Evolutionary conservation across 2,888 invertebrate species (phyloP).

Genomic region (Dinocampus coccinellae): DNA sequence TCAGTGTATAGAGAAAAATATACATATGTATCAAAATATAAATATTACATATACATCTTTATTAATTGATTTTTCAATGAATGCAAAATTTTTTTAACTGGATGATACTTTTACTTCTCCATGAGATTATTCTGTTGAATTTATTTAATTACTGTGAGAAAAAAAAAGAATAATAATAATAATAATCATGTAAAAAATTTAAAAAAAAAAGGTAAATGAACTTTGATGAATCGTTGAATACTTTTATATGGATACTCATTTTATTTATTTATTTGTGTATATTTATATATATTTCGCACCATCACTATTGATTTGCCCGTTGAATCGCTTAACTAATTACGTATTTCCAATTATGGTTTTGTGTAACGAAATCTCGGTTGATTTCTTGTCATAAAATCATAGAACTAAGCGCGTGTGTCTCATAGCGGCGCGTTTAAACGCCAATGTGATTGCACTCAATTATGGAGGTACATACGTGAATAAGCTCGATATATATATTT

Average conservation of each 20-base stretch:
- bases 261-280: background rate
- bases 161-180: too few species aligned
- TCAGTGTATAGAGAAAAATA: background rate
- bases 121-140: too few species aligned
- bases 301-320: slow-evolving; percentile 39
- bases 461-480: slow-evolving; percentile 12
- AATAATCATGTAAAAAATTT: too few species aligned
- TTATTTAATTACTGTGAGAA: background rate
- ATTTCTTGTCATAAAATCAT: slow-evolving; percentile 24
- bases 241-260: background rate
- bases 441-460: slow-evolving; percentile 31
- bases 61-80: background rate
- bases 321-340: slow-evolving; percentile 45
- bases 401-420: slow-evolving; percentile 18
- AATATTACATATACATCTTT: too few species aligned
- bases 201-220: background rate
- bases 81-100: background rate
- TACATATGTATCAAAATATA: too few species aligned
- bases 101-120: background rate
- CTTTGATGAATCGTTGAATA: too few species aligned
- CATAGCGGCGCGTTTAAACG: slow-evolving; percentile 25
- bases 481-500: slow-evolving; percentile 4
- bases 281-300: slow-evolving; percentile 10
- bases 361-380: slow-evolving; percentile 45
- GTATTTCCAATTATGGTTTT: slow-evolving; percentile 48